Conservation (phyloP, 2,888 invertebrate genomes). For the Hypomecis atomaria region DNA sequence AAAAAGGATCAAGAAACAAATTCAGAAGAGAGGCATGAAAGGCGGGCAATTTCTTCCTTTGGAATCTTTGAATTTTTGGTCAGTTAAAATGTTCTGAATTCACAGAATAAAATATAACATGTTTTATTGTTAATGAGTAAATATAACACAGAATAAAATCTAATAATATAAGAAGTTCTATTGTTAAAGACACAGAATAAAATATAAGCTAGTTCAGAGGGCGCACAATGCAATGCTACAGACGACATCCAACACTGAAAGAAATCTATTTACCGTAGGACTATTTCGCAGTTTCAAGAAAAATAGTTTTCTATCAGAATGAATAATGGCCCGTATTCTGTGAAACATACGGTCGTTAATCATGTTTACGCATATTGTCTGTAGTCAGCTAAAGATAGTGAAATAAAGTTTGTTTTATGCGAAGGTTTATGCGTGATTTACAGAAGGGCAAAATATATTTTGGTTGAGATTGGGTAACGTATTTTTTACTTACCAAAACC, state of each 20-base stretch:
- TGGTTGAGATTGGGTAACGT: constrained; percentile 10
- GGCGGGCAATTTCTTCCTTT: no score
- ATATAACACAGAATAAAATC: neutral
- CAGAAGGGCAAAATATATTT: constrained; percentile 13
- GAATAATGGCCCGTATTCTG: constrained; percentile 51
- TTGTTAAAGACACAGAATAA: neutral
- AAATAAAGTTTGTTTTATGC: constrained; percentile 36
- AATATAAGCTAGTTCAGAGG: constrained; percentile 2
- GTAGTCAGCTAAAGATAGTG: constrained; percentile 36
- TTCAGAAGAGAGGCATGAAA: no score
- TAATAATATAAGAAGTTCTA: neutral
- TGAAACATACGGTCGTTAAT: constrained; percentile 48
- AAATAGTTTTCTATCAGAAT: constrained; percentile 49
- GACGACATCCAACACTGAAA: neutral
- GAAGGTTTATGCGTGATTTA: constrained; percentile 23
- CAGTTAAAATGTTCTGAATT: no score
- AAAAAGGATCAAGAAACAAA: no score
- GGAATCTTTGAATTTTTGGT: no score
- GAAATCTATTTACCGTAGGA: constrained; percentile 2
- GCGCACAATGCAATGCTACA: constrained; percentile 11
- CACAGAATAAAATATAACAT: neutral
- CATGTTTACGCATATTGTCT: constrained; percentile 43
- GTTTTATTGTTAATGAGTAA: neutral
- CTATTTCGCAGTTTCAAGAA: constrained; percentile 30
- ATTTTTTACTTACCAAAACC: neutral